A percentile compares a stretch with the other conserved stretches of the same genome.
Evolutionary conservation across 2,888 invertebrate genomes (phyloP).

Genomic region (Helicoverpa assulta): DNA sequence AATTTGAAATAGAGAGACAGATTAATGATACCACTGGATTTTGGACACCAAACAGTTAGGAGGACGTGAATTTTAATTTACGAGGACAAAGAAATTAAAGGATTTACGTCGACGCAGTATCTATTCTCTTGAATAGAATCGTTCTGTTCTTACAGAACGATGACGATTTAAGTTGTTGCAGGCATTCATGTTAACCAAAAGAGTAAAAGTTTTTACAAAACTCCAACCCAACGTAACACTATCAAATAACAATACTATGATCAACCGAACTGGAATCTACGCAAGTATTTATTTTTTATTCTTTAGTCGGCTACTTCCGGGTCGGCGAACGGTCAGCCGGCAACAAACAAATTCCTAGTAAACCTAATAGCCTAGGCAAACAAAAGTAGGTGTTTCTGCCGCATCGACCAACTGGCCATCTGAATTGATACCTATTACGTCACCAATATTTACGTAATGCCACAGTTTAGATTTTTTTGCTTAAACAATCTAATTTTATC

Average conservation of each 20-base stretch:
- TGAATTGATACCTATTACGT: constrained; percentile 58
- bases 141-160: background rate
- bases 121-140: too few relatives aligned
- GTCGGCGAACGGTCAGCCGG: constrained; percentile 52
- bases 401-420: constrained; percentile 41
- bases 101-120: background rate
- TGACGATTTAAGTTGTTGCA: background rate
- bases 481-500: constrained; percentile 47
- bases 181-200: background rate
- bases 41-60: constrained; percentile 22
- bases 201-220: background rate
- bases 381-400: constrained; percentile 60
- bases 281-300: constrained; percentile 38
- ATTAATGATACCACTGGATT: constrained; percentile 42
- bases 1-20: constrained; percentile 55
- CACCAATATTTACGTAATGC: constrained; percentile 62
- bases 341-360: constrained; percentile 62
- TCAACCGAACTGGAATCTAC: constrained; percentile 5
- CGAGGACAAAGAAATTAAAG: constrained; percentile 3
- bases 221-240: constrained; percentile 5
- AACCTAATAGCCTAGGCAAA: constrained; percentile 67
- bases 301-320: constrained; percentile 54
- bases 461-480: constrained; percentile 52
- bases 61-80: background rate
- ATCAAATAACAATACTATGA: constrained; percentile 17